Conservation (phyloP, 2,113 vertebrate genomes). For the Daubentonia madagascariensis region DNA sequence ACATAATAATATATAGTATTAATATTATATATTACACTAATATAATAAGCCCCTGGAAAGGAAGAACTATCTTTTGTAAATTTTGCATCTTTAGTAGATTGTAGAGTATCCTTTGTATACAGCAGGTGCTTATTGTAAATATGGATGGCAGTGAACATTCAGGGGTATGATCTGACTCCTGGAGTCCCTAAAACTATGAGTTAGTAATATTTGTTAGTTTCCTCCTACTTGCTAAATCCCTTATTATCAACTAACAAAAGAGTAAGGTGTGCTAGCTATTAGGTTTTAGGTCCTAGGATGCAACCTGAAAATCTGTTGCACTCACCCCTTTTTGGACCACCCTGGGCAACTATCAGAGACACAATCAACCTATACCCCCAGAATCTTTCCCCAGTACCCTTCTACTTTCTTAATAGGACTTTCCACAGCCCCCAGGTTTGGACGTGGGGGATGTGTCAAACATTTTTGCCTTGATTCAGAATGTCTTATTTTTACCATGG, state of each 20-base stretch:
- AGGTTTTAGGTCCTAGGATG: not conserved
- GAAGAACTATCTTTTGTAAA: not conserved
- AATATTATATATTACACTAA: no score
- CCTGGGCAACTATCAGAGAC: not conserved
- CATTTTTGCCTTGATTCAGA: not conserved
- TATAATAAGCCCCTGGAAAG: not conserved
- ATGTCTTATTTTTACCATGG: not conserved
- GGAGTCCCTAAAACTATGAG: not conserved
- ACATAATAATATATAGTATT: no score
- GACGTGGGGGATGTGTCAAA: not conserved
- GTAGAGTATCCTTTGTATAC: not conserved
- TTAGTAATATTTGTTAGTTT: not conserved
- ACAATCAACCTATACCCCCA: not conserved
- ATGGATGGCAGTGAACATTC: not conserved
- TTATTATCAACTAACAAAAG: not conserved
- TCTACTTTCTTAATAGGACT: not conserved
- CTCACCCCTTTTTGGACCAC: not conserved
- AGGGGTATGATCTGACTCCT: not conserved
- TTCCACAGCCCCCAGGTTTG: not conserved
- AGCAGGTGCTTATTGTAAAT: not conserved
- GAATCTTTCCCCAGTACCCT: not conserved
- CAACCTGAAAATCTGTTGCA: not conserved
- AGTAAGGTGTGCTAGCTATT: not conserved
- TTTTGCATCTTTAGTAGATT: not conserved
- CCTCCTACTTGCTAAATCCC: not conserved